A percentile compares a stretch with the other conserved stretches of the same genome.
Conservation (phyloP, 2,113 vertebrate genomes). For the Oreamnos americanus region DNA sequence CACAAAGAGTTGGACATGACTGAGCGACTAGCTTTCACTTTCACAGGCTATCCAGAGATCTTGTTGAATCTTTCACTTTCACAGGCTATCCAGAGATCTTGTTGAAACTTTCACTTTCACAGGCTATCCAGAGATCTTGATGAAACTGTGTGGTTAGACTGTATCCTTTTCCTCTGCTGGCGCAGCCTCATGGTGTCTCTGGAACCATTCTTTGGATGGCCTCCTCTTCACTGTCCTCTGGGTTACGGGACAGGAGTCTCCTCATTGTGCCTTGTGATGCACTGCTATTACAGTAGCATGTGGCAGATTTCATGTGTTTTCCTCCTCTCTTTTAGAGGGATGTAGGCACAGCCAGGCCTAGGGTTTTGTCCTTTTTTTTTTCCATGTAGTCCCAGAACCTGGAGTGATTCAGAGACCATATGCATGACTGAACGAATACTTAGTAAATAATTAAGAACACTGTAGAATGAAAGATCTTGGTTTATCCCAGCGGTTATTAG, state of each 20-base stretch:
- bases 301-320: not conserved
- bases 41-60: too few species aligned
- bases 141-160: not conserved
- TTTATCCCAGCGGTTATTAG: not conserved
- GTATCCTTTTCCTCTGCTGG: not conserved
- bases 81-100: not conserved
- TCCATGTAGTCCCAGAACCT: not conserved
- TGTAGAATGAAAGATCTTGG: not conserved
- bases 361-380: not conserved
- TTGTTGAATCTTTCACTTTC: not conserved
- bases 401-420: not conserved
- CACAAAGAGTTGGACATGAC: rapidly evolving
- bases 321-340: not conserved
- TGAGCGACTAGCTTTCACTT: not conserved
- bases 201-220: not conserved
- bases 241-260: not conserved
- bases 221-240: not conserved
- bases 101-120: not conserved
- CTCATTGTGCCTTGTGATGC: not conserved
- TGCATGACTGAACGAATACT: not conserved
- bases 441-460: not conserved
- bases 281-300: too few species aligned
- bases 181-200: not conserved
- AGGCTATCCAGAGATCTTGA: not conserved
- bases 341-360: not conserved